phyloP scores from a whole-genome alignment of 2,888 invertebrate genomes.

The Amaurobius ferox region DNA sequence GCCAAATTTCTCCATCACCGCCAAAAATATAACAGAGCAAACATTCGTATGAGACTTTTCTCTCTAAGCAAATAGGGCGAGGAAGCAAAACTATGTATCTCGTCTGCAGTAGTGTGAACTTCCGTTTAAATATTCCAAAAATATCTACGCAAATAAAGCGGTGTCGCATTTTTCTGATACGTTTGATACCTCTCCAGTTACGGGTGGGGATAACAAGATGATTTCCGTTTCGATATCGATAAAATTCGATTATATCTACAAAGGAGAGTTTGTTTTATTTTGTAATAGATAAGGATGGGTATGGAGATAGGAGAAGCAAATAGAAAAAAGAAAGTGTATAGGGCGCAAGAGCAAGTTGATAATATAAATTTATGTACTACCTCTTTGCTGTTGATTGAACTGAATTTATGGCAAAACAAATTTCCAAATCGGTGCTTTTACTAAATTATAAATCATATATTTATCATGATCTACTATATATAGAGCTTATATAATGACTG shows the following conservation, averaged over 20 bases:
- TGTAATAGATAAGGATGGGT: not conserved
- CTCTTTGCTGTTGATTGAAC: too few species aligned
- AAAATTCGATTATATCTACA: slow-evolving; percentile 1
- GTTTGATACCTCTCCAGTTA: not conserved
- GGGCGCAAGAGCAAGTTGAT: too few species aligned
- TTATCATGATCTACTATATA: too few species aligned
- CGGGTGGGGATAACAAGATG: not conserved
- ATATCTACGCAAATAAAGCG: not conserved
- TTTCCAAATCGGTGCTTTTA: too few species aligned
- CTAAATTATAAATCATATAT: too few species aligned
- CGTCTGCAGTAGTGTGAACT: not conserved
- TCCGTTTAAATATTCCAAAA: not conserved
- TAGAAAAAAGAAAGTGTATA: not conserved
- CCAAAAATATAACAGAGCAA: too few species aligned
- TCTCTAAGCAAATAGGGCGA: not conserved
- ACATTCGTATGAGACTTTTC: too few species aligned
- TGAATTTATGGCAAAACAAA: too few species aligned
- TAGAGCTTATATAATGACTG: too few species aligned
- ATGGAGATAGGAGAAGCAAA: not conserved
- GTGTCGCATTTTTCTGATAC: not conserved
- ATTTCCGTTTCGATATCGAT: not conserved
- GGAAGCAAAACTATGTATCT: not conserved
- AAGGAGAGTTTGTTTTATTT: not conserved
- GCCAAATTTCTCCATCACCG: too few species aligned
- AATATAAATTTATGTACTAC: too few species aligned